Conservation (phyloP, 2,888 invertebrate species). For the Volucella inflata region DNA sequence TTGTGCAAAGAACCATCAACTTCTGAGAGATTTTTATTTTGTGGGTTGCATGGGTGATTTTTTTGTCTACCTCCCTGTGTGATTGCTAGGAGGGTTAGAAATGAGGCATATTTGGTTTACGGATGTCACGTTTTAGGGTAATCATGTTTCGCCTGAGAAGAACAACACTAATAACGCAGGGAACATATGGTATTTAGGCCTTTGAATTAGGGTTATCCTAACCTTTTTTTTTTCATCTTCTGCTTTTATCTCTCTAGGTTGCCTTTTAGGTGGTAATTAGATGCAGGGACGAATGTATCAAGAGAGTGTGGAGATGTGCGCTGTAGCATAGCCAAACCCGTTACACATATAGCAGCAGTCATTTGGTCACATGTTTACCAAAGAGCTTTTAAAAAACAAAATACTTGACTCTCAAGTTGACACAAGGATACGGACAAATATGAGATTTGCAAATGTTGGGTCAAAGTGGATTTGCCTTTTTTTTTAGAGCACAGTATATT, state of each 20-base stretch:
- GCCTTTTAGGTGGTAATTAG: slow-evolving; percentile 56
- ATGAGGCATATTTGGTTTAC: slow-evolving; percentile 20
- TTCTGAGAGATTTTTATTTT: slow-evolving; percentile 26
- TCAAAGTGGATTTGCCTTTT: slow-evolving; percentile 18
- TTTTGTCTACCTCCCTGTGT: neutral
- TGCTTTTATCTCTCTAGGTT: neutral
- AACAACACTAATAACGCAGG: slow-evolving; percentile 57
- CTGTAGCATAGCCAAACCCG: neutral
- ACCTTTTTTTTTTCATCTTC: slow-evolving; percentile 46
- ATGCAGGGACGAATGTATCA: slow-evolving; percentile 37
- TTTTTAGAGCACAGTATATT: neutral
- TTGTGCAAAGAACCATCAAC: slow-evolving; percentile 37
- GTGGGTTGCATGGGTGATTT: neutral
- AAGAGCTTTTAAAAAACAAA: slow-evolving; percentile 3
- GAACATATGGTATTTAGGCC: slow-evolving; percentile 56
- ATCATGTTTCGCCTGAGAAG: slow-evolving; percentile 57
- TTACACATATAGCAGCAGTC: slow-evolving; percentile 19
- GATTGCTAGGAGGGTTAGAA: neutral
- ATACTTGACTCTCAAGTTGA: neutral
- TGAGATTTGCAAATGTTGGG: slow-evolving; percentile 35
- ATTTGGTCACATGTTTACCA: slow-evolving; percentile 36
- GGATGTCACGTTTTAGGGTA: slow-evolving; percentile 55
- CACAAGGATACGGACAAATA: neutral
- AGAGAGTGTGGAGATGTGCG: slow-evolving; percentile 13
- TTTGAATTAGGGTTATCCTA: slow-evolving; percentile 60